These are phyloP conservation scores for Oncorhynchus gorbuscha DNA, from an alignment of 2,113 vertebrate genomes.

Conservation along the genomic window DNA sequence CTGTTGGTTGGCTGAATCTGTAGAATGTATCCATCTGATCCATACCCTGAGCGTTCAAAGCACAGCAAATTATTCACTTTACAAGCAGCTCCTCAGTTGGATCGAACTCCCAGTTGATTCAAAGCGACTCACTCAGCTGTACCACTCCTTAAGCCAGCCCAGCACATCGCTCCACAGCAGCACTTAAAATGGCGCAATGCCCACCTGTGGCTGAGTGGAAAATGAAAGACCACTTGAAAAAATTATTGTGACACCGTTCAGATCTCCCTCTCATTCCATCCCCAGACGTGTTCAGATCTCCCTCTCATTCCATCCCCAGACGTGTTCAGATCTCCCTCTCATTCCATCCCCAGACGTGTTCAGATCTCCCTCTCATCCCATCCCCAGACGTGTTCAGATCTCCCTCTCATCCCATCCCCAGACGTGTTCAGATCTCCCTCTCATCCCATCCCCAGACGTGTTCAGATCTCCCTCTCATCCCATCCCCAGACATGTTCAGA, in stretches of 20 bases:
- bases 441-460: not conserved
- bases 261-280: not conserved
- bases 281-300: not conserved
- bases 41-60: not conserved
- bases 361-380: not conserved
- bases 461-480: not conserved
- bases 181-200: not conserved
- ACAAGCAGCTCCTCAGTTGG: no score
- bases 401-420: no score
- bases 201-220: not conserved
- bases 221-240: not conserved
- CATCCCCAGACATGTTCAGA: no score
- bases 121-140: not conserved
- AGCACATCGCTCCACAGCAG: not conserved
- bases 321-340: not conserved
- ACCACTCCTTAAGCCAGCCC: not conserved
- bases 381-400: not conserved
- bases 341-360: no score
- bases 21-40: not conserved
- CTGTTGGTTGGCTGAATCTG: no score
- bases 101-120: no score
- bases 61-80: no score
- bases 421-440: no score
- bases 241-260: not conserved
- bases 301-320: not conserved